phyloP scores from a whole-genome alignment of 2,797 vertebrate genomes.

The Morus bassanus region DNA sequence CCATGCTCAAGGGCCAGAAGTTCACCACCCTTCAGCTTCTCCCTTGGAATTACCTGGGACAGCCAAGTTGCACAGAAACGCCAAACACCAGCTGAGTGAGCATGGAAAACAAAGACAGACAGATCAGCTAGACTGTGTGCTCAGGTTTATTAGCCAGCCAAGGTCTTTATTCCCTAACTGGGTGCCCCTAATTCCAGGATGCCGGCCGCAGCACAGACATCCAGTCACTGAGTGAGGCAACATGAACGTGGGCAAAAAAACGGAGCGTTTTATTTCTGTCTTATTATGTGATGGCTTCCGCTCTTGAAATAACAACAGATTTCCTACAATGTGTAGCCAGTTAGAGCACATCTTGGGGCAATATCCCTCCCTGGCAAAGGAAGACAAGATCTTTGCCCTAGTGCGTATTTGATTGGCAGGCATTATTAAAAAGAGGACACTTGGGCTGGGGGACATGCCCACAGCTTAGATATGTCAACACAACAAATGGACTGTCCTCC shows the following conservation, averaged over 20 bases:
- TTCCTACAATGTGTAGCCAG: constrained; percentile 32
- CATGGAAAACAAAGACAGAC: not conserved
- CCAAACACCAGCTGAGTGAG: not conserved
- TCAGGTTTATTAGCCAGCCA: not conserved
- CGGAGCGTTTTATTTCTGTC: not conserved
- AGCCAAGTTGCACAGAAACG: not conserved
- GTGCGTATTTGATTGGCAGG: constrained; percentile 54
- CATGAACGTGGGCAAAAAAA: not conserved
- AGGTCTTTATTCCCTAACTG: no score
- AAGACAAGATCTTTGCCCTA: not conserved
- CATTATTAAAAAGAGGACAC: constrained; percentile 57
- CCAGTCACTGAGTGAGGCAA: not conserved
- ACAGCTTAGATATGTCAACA: constrained; percentile 57
- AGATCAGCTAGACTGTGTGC: not conserved
- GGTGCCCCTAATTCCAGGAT: not conserved
- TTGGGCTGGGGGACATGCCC: constrained; percentile 36
- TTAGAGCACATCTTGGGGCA: constrained; percentile 18
- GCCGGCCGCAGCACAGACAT: not conserved
- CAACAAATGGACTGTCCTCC: constrained; percentile 22
- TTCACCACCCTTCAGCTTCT: not conserved
- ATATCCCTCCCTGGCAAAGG: constrained; percentile 4
- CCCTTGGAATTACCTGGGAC: not conserved
- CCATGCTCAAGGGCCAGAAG: not conserved
- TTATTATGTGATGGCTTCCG: not conserved
- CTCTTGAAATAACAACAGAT: not conserved